Conservation (phyloP, 2,888 invertebrate species). For the Coleophora flavipennella region DNA sequence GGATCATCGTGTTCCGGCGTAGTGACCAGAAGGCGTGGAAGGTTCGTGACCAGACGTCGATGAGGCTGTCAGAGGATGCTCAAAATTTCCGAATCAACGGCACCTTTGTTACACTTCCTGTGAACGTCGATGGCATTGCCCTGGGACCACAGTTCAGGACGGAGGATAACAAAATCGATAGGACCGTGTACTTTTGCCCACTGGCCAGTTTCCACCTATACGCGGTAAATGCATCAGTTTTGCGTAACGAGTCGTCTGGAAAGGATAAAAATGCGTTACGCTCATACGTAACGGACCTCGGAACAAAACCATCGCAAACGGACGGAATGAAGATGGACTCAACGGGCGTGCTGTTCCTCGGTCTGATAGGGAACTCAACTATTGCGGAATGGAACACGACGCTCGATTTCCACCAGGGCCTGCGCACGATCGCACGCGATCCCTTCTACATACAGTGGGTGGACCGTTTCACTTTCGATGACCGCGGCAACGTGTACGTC, state of each 20-base stretch:
- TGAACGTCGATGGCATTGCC: slow-evolving; percentile 81
- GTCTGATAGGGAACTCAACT: slow-evolving; percentile 77
- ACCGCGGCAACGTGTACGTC: slow-evolving; percentile 76
- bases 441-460: slow-evolving; percentile 81
- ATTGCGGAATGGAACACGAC: slow-evolving; percentile 80
- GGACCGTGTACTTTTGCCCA: slow-evolving; percentile 78
- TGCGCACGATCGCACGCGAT: slow-evolving; percentile 78
- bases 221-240: slow-evolving; percentile 73
- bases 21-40: slow-evolving; percentile 79
- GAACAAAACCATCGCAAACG: slow-evolving; percentile 76
- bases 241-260: slow-evolving; percentile 67
- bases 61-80: slow-evolving; percentile 75
- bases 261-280: slow-evolving; percentile 42
- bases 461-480: slow-evolving; percentile 79
- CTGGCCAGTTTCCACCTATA: slow-evolving; percentile 79
- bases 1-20: slow-evolving; percentile 80
- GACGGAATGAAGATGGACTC: slow-evolving; percentile 85
- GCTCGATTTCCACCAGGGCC: slow-evolving; percentile 69
- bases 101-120: slow-evolving; percentile 68
- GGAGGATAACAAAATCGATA: slow-evolving; percentile 43
- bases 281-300: slow-evolving; percentile 73
- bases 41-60: slow-evolving; percentile 75
- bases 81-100: slow-evolving; percentile 74
- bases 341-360: slow-evolving; percentile 78
- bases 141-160: slow-evolving; percentile 73